A percentile compares a stretch with the other conserved stretches of the same genome.
phyloP scores from a whole-genome alignment of 2,797 vertebrate genomes.

The Vespertilio murinus region DNA sequence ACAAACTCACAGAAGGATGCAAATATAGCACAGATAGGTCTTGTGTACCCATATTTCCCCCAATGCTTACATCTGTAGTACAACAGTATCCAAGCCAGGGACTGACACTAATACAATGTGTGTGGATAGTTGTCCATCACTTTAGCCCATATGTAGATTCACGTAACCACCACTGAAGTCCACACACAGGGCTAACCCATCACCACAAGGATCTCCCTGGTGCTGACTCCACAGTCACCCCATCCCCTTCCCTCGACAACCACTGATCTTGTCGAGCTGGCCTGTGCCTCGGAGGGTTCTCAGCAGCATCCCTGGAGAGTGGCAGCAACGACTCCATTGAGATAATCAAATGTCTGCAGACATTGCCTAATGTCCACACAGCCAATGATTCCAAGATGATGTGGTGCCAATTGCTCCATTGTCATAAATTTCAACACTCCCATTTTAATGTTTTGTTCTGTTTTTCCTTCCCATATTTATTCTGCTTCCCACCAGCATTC shows the following conservation, averaged over 20 bases:
- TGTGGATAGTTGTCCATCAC: neutral
- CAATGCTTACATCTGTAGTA: neutral
- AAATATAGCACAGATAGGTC: neutral
- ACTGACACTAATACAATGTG: accelerated
- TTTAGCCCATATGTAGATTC: accelerated
- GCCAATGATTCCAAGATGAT: neutral
- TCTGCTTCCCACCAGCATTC: neutral
- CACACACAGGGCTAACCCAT: neutral
- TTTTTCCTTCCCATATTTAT: neutral
- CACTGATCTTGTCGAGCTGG: neutral
- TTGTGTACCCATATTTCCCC: neutral
- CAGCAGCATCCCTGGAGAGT: neutral
- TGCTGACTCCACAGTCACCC: neutral
- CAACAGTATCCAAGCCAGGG: neutral
- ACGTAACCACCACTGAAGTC: neutral
- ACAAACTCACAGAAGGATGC: neutral
- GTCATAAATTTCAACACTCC: neutral
- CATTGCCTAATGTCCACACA: neutral
- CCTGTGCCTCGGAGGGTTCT: neutral
- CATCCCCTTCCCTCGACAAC: neutral
- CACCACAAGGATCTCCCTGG: neutral
- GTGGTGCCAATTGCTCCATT: neutral
- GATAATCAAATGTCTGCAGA: neutral
- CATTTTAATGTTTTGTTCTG: neutral
- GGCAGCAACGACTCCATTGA: neutral